A percentile compares a stretch with the other conserved stretches of the same genome.
phyloP scores from a whole-genome alignment of 1,140 invertebrate genomes.

The Brachionus rotundiformis region DNA sequence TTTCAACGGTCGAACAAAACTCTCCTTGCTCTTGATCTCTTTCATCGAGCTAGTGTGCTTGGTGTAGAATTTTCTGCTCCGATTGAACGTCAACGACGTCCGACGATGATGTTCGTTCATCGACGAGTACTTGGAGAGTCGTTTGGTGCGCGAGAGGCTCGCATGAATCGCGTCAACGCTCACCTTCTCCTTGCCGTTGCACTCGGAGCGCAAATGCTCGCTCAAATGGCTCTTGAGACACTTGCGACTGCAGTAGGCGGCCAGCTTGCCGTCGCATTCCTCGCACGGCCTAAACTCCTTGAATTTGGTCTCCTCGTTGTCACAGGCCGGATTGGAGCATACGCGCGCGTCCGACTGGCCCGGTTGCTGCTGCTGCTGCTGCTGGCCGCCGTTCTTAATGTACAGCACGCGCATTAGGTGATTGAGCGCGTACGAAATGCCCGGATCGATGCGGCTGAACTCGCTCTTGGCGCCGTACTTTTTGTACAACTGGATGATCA shows the following conservation, averaged over 20 bases:
- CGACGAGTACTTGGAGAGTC: conserved; percentile 8
- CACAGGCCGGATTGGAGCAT: neutral
- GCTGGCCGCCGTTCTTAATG: conserved; percentile 10
- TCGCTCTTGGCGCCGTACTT: conserved; percentile 35
- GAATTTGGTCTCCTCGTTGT: conserved; percentile 48
- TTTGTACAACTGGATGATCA: conserved; percentile 41
- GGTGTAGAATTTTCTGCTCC: neutral
- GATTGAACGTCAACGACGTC: neutral
- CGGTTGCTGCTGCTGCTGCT: too few species aligned
- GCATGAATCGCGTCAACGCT: neutral
- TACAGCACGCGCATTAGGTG: conserved; percentile 43
- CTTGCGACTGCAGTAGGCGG: conserved; percentile 34
- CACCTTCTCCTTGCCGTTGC: neutral
- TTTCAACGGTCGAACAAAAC: neutral
- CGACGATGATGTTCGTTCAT: conserved; percentile 39
- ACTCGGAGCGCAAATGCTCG: neutral
- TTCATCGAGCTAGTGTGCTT: conserved; percentile 48
- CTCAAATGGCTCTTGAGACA: neutral
- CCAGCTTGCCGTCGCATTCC: neutral
- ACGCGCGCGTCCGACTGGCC: neutral
- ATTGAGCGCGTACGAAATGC: conserved; percentile 14
- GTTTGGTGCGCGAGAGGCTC: neutral
- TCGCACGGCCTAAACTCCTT: conserved; percentile 14
- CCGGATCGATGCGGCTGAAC: neutral
- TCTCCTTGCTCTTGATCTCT: conserved; percentile 14